These are phyloP conservation scores for Lindbergichthys nudifrons DNA, from an alignment of 2,797 vertebrate species.

Conservation along the genomic window DNA sequence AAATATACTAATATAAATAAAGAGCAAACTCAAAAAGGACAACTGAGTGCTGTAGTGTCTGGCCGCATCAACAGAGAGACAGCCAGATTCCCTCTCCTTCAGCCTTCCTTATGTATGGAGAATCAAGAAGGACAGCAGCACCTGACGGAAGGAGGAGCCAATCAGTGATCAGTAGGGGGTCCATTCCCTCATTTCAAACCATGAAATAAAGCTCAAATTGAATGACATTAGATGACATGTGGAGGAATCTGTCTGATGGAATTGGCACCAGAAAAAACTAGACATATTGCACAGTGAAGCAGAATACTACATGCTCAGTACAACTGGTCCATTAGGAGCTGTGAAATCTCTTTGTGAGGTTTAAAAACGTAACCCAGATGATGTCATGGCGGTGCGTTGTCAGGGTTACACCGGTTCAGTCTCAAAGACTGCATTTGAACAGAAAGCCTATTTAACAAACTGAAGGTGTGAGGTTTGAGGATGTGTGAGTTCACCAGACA, in stretches of 20 bases:
- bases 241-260: not conserved
- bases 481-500: rapidly evolving
- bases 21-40: too few species aligned
- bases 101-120: too few species aligned
- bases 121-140: too few species aligned
- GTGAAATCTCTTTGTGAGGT: not conserved
- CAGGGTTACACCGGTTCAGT: not conserved
- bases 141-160: too few species aligned
- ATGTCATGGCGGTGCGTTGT: not conserved
- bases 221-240: constrained; percentile 12
- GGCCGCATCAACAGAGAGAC: too few species aligned
- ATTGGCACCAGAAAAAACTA: not conserved
- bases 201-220: constrained; percentile 29
- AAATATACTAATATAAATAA: too few species aligned
- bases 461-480: not conserved
- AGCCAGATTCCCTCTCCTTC: too few species aligned
- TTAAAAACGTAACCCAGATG: not conserved
- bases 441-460: not conserved
- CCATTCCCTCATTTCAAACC: constrained; percentile 15
- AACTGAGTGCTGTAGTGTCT: too few species aligned
- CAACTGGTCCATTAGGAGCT: not conserved
- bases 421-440: not conserved
- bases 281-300: not conserved
- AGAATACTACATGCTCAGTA: not conserved
- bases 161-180: not conserved